Conservation (phyloP, 2,888 invertebrate genomes). For the Volucella zonaria region DNA sequence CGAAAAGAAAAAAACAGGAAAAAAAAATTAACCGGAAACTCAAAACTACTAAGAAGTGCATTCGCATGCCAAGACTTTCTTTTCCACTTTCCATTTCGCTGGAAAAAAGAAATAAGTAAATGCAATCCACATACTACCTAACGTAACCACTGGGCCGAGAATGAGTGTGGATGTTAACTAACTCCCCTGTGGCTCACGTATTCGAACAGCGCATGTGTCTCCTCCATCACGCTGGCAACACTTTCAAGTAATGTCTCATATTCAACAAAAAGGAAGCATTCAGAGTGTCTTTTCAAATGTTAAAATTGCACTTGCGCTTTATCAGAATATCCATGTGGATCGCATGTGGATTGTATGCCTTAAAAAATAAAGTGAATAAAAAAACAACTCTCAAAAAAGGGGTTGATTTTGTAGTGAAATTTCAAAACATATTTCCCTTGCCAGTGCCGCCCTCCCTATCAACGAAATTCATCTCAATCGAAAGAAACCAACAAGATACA, state of each 20-base stretch:
- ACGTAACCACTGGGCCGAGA: conserved; percentile 12
- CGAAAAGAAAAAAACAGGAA: conserved; percentile 2
- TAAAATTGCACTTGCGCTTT: conserved; percentile 52
- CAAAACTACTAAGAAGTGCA: conserved; percentile 41
- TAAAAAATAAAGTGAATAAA: background rate
- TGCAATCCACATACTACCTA: no score
- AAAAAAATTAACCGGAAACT: conserved; percentile 15
- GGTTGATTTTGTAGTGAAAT: conserved; percentile 49
- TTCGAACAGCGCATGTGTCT: conserved; percentile 47
- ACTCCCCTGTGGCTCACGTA: conserved; percentile 19
- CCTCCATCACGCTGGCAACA: conserved; percentile 29
- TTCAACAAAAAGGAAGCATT: background rate
- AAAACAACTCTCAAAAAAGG: conserved; percentile 20
- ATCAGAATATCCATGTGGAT: conserved; percentile 11
- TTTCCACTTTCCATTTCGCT: conserved; percentile 62
- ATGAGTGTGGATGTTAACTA: conserved; percentile 23
- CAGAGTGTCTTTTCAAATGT: background rate
- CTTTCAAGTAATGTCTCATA: conserved; percentile 1
- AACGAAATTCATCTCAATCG: conserved; percentile 39
- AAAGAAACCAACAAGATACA: background rate
- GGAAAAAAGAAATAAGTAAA: conserved; percentile 8
- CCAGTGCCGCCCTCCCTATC: conserved; percentile 5
- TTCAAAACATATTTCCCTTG: conserved; percentile 45
- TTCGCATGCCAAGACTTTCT: conserved; percentile 42
- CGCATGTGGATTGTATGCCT: conserved; percentile 30